Conservation (phyloP, 2,113 vertebrate species). For the Pelmatolapia mariae region DNA sequence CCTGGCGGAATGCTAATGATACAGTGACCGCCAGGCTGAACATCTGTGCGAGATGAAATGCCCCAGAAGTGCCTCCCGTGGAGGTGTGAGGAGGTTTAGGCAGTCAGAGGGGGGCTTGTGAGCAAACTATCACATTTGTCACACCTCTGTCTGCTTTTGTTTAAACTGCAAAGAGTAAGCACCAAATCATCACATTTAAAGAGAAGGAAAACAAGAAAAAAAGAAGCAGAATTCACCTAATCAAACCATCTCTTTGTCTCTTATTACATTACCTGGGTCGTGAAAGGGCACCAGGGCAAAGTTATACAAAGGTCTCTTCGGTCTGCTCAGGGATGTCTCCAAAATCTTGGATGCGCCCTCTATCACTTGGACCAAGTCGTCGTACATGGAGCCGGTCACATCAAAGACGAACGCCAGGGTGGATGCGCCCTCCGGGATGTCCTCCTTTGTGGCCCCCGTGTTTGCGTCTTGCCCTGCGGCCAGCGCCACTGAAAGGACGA, state of each 20-base stretch:
- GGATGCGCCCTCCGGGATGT: conserved; percentile 89
- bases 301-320: conserved; percentile 88
- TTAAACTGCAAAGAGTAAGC: not conserved
- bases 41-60: conserved; percentile 64
- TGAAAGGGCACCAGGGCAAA: conserved; percentile 96
- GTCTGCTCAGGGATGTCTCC: conserved; percentile 93
- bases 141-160: conserved; percentile 45
- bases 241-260: not conserved
- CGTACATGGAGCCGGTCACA: conserved; percentile 98
- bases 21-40: conserved; percentile 61
- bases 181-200: not conserved
- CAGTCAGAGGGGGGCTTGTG: conserved; percentile 43
- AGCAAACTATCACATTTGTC: conserved; percentile 70
- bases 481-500: conserved; percentile 56
- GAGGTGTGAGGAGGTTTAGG: conserved; percentile 56
- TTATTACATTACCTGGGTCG: conserved; percentile 84
- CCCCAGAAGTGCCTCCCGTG: conserved; percentile 26
- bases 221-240: not conserved
- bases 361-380: conserved; percentile 96
- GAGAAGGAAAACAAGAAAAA: not conserved
- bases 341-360: conserved; percentile 97
- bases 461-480: conserved; percentile 61
- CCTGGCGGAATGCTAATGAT: conserved; percentile 62
- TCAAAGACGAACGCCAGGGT: conserved; percentile 98
- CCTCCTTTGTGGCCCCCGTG: conserved; percentile 41